These are phyloP conservation scores for Drosophila gunungcola DNA, from an alignment of 1,140 invertebrate genomes.

Conservation along the genomic window DNA sequence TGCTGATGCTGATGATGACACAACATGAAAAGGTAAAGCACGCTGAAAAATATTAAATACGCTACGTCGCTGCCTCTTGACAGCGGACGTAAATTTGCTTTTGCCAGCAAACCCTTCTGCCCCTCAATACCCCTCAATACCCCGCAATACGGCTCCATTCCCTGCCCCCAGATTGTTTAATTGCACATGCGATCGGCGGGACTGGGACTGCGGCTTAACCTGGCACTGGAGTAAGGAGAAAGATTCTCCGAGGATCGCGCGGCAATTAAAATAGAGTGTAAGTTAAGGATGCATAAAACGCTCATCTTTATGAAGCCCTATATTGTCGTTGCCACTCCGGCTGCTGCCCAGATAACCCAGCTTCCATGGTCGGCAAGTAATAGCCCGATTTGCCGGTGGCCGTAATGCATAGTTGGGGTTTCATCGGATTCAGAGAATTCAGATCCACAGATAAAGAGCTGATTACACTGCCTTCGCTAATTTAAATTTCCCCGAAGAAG, in stretches of 20 bases:
- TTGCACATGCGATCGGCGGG: constrained; percentile 71
- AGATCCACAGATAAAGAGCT: constrained; percentile 43
- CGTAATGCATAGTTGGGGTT: constrained; percentile 41
- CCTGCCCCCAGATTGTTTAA: constrained; percentile 60
- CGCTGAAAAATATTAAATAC: constrained; percentile 84
- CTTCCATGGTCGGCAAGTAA: constrained; percentile 11
- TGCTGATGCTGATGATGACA: constrained; percentile 80
- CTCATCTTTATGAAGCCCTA: constrained; percentile 71
- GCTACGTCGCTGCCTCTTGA: constrained; percentile 82
- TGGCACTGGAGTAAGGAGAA: constrained; percentile 26
- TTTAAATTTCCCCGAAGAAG: too few species aligned
- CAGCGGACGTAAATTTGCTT: constrained; percentile 84
- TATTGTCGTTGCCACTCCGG: constrained; percentile 30
- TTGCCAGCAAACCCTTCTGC: constrained; percentile 43
- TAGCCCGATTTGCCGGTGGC: constrained; percentile 41
- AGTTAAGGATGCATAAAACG: constrained; percentile 83
- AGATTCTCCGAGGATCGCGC: constrained; percentile 55
- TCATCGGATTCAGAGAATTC: constrained; percentile 24
- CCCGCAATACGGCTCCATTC: background rate
- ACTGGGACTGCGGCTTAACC: constrained; percentile 8
- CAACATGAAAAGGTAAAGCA: constrained; percentile 84
- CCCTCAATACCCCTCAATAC: background rate
- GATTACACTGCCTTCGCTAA: constrained; percentile 9
- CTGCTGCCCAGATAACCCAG: background rate
- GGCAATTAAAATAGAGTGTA: constrained; percentile 84